Percentiles rank a stretch among this genome's conserved stretches.
Evolutionary conservation across 2,888 invertebrate genomes (phyloP).

Genomic region (Fragum whitleyi): DNA sequence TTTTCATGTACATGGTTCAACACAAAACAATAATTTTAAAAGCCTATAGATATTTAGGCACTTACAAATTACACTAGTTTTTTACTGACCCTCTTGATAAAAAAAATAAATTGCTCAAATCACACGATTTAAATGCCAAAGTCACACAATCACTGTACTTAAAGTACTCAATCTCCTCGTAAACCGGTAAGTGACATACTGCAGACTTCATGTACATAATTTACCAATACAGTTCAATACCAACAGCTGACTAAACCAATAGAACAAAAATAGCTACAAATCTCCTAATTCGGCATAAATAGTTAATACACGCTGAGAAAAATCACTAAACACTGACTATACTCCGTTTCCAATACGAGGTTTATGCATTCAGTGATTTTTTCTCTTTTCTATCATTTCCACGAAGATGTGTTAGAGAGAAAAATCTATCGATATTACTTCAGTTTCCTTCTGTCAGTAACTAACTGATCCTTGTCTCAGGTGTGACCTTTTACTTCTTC

Average conservation of each 20-base stretch:
- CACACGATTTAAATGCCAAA: no score
- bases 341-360: neutral
- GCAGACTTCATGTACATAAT: neutral
- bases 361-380: neutral
- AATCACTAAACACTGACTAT: neutral
- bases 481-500: neutral
- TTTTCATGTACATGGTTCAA: no score
- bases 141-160: conserved; percentile 13
- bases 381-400: conserved; percentile 1
- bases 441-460: conserved; percentile 4
- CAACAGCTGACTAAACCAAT: conserved; percentile 8
- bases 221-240: conserved; percentile 6
- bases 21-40: no score
- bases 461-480: neutral
- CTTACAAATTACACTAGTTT: no score
- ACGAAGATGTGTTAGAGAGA: conserved; percentile 9
- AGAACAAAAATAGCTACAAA: neutral
- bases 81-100: no score
- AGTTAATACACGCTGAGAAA: neutral
- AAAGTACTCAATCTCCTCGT: neutral
- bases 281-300: conserved; percentile 14
- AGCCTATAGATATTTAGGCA: no score
- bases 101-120: no score
- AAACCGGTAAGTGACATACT: neutral
- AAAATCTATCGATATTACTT: conserved; percentile 12